Base-by-base conservation (phyloP, 2,888 invertebrate species). In the Tridacna crocea region DNA sequence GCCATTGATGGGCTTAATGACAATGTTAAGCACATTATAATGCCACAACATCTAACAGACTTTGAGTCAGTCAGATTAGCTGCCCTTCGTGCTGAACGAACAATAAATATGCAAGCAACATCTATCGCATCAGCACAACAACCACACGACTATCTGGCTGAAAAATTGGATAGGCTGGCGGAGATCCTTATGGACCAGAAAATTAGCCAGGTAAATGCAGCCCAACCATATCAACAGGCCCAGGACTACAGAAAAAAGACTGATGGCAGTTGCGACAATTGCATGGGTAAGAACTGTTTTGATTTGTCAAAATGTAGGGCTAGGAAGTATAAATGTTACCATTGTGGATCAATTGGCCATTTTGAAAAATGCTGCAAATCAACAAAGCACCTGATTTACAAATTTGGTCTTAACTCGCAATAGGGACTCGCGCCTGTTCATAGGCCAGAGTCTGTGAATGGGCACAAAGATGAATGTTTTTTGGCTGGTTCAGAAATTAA, bases 341-440 rank as follows among this genome's bases (percentile, higher is more conserved):
- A 63, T 55, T 72, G 77, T 48, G 19, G 27, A 12, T 51, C 61
- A 51, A 10, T 36, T 46, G 70, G 70, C 36, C 77, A 77, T 65
- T 65, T 60, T 60, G 60, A 60, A 19, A 19, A 11, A 60, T 60
- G n/a, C n/a, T 60, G 60, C 22, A 19, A 19, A n/a, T 13, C 8
- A 60, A 22, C 22, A 10, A n/a, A 8, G 12, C 10, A 19, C 10
- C 10, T 60, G n/a, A n/a, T 60, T 11, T 11, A 19, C 10, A 66
- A 66, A 26, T 66, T 24, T 72, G 60, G 60, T 8, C 10, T n/a
- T 19, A 10, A 22, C 61, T 12, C 47, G 15, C 19, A 22, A 65
- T 72, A 55, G 72, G 58, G 58, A 72, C 48, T 55, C n/a, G 58
- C 58, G 72, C 72, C 58, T 55, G 26, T 72, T 72, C 58, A 72